phyloP scores from a whole-genome alignment of 1,140 invertebrate genomes.

The Drosophila aff. region DNA sequence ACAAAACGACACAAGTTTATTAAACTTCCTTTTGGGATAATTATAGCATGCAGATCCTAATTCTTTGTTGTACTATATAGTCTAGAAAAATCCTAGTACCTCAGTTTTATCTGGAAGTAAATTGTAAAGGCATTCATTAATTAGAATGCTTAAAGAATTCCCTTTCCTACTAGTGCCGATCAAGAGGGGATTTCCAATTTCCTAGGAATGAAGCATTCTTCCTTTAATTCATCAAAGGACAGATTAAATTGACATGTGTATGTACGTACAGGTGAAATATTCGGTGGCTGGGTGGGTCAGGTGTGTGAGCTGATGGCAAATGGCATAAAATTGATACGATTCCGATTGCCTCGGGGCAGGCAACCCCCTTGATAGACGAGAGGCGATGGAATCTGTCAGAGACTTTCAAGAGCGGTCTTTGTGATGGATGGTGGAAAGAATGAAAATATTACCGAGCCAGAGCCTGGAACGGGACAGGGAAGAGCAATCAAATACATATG shows the following conservation, averaged over 20 bases:
- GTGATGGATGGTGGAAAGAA: conserved; percentile 19
- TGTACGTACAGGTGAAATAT: conserved; percentile 4
- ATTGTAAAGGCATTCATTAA: not conserved
- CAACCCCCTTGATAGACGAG: conserved; percentile 13
- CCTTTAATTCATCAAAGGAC: conserved; percentile 1
- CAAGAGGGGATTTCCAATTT: not conserved
- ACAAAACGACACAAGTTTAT: not conserved
- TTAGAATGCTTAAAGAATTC: not conserved
- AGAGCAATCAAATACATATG: conserved; percentile 17
- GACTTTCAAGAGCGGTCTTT: conserved; percentile 8
- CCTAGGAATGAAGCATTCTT: not conserved
- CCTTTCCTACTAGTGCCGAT: not conserved
- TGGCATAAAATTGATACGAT: conserved; percentile 22
- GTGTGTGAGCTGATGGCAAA: conserved; percentile 16
- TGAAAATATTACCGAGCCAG: conserved; percentile 8
- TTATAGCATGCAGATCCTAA: not conserved
- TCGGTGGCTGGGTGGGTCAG: conserved; percentile 1
- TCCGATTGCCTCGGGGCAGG: conserved; percentile 15
- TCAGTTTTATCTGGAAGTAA: not conserved
- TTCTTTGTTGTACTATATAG: not conserved
- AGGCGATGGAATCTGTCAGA: conserved; percentile 14
- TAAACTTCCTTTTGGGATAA: no score
- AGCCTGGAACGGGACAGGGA: not conserved
- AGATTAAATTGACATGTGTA: conserved; percentile 14
- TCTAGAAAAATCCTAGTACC: not conserved